Base-by-base conservation (phyloP, 2,888 invertebrate genomes). In the Dione vanillae region DNA sequence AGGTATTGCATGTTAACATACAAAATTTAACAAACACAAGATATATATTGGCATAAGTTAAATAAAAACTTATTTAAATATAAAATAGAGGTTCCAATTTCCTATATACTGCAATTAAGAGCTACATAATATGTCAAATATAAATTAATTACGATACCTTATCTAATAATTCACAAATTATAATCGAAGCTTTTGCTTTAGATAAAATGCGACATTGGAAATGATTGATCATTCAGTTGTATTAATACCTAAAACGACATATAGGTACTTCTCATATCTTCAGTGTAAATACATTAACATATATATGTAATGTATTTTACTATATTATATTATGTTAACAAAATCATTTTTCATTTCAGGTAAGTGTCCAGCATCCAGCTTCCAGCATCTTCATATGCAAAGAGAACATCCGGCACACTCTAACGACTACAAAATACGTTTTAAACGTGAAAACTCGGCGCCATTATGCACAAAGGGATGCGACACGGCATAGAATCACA, bases 351-450 rank as follows among this genome's bases (percentile, higher is more conserved):
- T 84, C 75, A 81, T 90, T 87, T 65, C 89, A 90, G 89, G 89
- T 90, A 90, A 90, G 89, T 88, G 69, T 77, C 77, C 69, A 59
- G 54, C 58, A 56, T 27, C 69, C 62, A 67, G 52, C 58, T 64
- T 35, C 69, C 58, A 68, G 54, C 59, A 64, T 52, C n/a, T 67
- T 72, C 56, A 69, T 71, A 69, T 71, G 67, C 67, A 69, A 59
- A 70, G 66, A 62, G 56, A 54, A 74, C 79, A 78, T 81, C 83
- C 84, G 80, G 80, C 78, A 77, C 79, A 78, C 79, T 81, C 84
- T 89, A 90, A 90, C 89, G 90, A 89, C 85, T 76, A 69, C 81
- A 82, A 85, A 82, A 88, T 88, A 88, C 81, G 79, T 86, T 90
- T 88, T 88, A 88, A 90, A 89, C 83, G 74, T 73, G 70, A 77